A percentile compares a stretch with the other conserved stretches of the same genome.
These are phyloP conservation scores for Pseudorectes ferrugineus DNA, from an alignment of 2,113 vertebrate genomes.

Conservation along the genomic window DNA sequence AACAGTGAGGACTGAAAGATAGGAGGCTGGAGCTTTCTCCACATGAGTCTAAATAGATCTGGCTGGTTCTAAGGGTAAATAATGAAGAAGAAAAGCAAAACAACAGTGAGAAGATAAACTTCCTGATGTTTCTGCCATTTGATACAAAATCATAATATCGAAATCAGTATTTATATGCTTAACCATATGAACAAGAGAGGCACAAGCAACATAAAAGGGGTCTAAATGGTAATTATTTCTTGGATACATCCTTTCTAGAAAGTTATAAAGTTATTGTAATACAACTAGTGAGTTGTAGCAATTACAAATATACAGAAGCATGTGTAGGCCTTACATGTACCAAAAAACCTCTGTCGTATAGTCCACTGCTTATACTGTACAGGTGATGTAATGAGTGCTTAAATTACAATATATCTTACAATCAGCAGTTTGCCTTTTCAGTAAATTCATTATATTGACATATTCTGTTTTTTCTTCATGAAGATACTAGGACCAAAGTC, in stretches of 20 bases:
- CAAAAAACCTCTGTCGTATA: not conserved
- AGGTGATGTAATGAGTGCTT: not conserved
- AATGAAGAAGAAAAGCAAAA: not conserved
- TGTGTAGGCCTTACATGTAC: accelerated
- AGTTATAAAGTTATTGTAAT: not conserved
- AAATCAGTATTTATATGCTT: accelerated
- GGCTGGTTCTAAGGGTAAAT: not conserved
- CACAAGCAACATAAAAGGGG: accelerated
- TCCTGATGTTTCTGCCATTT: not conserved
- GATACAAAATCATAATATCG: not conserved
- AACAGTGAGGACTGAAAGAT: not conserved
- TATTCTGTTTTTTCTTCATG: not conserved
- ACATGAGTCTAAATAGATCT: not conserved
- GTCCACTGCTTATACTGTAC: not conserved
- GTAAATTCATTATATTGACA: not conserved
- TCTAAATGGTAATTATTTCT: not conserved
- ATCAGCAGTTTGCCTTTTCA: not conserved
- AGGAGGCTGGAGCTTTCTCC: not conserved
- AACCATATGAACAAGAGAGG: not conserved
- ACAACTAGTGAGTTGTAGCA: not conserved
- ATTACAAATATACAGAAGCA: not conserved
- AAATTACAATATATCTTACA: not conserved
- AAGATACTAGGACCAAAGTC: not conserved
- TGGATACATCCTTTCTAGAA: not conserved
- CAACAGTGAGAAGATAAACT: not conserved